Evolutionary conservation across 2,888 invertebrate species (phyloP).

Genomic region (Agrotis clavis): DNA sequence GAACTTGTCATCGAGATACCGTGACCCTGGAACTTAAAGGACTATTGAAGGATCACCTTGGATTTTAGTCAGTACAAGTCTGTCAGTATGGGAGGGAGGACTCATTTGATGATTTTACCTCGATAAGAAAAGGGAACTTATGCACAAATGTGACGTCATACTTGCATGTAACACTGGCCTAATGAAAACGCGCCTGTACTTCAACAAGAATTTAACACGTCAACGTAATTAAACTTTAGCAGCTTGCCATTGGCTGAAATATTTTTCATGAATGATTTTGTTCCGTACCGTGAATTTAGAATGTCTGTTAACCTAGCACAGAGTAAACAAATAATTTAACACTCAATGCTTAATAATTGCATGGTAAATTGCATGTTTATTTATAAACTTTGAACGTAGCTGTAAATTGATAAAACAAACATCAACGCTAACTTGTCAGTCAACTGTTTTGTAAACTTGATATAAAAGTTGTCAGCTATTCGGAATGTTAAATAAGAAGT

Average conservation of each 20-base stretch:
- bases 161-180: too few species aligned
- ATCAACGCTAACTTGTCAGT: constrained; percentile 18
- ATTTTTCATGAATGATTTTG: constrained; percentile 24
- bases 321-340: constrained; percentile 39
- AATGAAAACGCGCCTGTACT: too few species aligned
- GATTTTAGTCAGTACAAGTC: too few species aligned
- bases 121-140: too few species aligned
- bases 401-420: constrained; percentile 21
- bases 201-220: too few species aligned
- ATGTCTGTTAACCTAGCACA: constrained; percentile 12
- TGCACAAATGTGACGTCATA: too few species aligned
- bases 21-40: too few species aligned
- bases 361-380: constrained; percentile 44
- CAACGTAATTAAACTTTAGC: too few species aligned
- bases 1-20: too few species aligned
- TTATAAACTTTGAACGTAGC: constrained; percentile 37
- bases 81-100: too few species aligned
- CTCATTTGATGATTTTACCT: too few species aligned
- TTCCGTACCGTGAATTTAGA: constrained; percentile 38
- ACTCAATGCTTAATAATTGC: constrained; percentile 17
- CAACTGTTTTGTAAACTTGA: constrained; percentile 19
- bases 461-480: constrained; percentile 6
- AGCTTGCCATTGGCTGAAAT: background rate
- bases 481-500: background rate
- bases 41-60: too few species aligned